Base-by-base conservation (phyloP, 2,888 invertebrate genomes). In the Archips xylosteana region DNA sequence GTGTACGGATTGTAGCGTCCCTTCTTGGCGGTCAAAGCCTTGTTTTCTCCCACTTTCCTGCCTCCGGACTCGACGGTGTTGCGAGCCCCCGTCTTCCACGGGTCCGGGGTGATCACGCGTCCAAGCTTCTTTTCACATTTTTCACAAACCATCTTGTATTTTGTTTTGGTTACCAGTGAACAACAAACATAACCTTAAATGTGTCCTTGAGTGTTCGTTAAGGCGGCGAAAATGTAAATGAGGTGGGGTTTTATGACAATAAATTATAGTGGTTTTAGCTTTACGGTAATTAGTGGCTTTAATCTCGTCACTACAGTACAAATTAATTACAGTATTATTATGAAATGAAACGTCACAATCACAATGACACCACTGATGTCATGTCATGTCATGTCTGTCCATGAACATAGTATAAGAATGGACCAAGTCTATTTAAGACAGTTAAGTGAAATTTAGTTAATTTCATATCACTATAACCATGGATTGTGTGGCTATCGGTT, bases 91-190 rank as follows among this genome's bases (percentile, higher is more conserved):
- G 96, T 95, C 91, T 99, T 99, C 99, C 99, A 99, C 4, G 98
- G 98, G 93, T 99, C 99, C 0, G 99, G 99, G 0, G 99, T 99
- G 57, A 98, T 98, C 0, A 99, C 97, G 87, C 97, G 97, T 0
- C 98, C 98, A 23, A 99, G 92, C 89, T 99, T 99, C 85, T 97
- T 97, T 81, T 98, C 97, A 86, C 98, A 98, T 85, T 98, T 98
- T 36, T 97, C 98, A 83, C 98, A 98, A 83, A 98, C 98, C 98
- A 98, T 98, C 80, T 84, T 89, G 72, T 74, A 78, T 57, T 61
- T 5, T 63, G 61, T 61, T 70, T 62, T 74, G 68, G 45, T 69
- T 59, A 10, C 36, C 42, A 54, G 13, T 10, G 23, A 59, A 65
- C 47, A 70, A 65, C 47, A 70, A 70, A 74, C 74, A 74, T 74